Conservation (phyloP, 2,797 vertebrate species). For the Spinus olivaceus region DNA sequence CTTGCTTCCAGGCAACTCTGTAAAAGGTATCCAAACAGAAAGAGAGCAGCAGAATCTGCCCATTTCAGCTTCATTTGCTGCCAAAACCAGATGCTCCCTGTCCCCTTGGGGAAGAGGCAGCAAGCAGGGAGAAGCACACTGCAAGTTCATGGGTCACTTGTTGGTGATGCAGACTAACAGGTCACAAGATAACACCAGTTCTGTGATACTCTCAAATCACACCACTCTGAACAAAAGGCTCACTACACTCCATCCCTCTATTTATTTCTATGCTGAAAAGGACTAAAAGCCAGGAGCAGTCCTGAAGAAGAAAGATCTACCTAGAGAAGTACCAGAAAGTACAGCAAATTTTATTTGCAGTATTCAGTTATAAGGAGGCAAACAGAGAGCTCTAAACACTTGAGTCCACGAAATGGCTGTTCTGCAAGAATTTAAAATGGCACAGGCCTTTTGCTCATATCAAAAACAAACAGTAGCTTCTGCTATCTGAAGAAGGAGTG, state of each 20-base stretch:
- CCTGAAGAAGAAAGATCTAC: not conserved
- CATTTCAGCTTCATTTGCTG: not conserved
- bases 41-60: not conserved
- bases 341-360: not conserved
- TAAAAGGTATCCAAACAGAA: conserved; percentile 6
- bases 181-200: not conserved
- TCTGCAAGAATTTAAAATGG: conserved; percentile 50
- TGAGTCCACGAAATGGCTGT: conserved; percentile 20
- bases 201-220: not conserved
- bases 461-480: conserved; percentile 29
- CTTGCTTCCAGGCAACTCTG: not conserved
- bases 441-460: not conserved
- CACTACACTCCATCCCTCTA: not conserved
- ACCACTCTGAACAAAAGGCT: not conserved
- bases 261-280: not conserved
- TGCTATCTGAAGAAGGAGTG: not conserved
- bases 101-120: not conserved
- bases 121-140: not conserved
- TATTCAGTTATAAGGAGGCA: not conserved
- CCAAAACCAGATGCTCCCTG: not conserved
- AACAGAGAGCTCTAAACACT: not conserved
- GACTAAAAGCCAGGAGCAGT: not conserved
- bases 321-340: not conserved
- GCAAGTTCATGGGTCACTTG: not conserved
- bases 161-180: not conserved